Evolutionary conservation across 2,113 vertebrate species (phyloP).

Genomic region (Polypterus senegalus): DNA sequence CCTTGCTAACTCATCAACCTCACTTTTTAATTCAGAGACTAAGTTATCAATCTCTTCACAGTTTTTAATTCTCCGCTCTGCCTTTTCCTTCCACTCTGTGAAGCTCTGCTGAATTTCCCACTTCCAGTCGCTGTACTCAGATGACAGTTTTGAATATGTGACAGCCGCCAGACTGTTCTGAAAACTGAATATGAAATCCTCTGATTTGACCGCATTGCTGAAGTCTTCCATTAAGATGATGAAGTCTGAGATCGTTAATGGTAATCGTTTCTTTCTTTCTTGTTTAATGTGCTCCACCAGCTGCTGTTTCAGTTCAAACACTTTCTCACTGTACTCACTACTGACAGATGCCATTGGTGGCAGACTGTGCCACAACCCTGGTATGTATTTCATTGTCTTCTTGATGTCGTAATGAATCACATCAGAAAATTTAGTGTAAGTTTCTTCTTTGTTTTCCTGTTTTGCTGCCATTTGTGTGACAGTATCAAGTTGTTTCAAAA

Average conservation of each 20-base stretch:
- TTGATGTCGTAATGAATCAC: too few relatives aligned
- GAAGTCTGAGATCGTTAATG: too few relatives aligned
- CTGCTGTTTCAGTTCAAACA: conserved; percentile 36
- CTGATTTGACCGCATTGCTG: too few relatives aligned
- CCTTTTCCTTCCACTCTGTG: conserved; percentile 8
- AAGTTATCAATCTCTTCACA: neutral
- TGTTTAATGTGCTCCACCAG: conserved; percentile 31
- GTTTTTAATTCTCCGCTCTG: conserved; percentile 17
- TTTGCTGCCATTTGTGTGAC: too few relatives aligned
- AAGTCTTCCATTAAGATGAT: too few relatives aligned
- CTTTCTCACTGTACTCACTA: conserved; percentile 18
- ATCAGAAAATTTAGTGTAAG: conserved; percentile 20
- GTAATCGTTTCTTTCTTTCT: neutral
- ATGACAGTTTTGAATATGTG: conserved; percentile 8
- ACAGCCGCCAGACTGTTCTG: too few relatives aligned
- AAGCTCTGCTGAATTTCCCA: conserved; percentile 20
- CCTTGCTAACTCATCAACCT: neutral
- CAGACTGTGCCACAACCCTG: too few relatives aligned
- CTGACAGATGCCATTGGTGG: too few relatives aligned
- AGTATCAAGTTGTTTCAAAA: conserved; percentile 17
- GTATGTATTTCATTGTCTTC: too few relatives aligned
- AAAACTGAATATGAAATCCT: too few relatives aligned
- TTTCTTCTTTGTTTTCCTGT: neutral
- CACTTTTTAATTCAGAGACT: neutral
- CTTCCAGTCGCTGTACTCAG: conserved; percentile 21